Percentiles rank a stretch among this genome's conserved stretches.
phyloP scores from a whole-genome alignment of 2,888 invertebrate genomes.

The Apomyelois bistriatella region DNA sequence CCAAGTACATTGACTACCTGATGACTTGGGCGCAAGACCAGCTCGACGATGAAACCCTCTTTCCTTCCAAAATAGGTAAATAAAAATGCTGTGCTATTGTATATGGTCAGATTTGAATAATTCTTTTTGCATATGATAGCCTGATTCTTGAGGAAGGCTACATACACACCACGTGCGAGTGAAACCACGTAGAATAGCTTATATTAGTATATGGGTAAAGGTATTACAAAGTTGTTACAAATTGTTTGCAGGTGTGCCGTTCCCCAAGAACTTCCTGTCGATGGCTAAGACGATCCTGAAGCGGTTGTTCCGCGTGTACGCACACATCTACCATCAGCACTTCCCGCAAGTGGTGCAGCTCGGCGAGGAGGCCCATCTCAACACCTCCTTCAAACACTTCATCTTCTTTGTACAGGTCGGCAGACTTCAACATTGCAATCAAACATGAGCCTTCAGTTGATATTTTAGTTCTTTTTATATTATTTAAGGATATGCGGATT shows the following conservation, averaged over 20 bases:
- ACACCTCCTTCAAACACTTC: constrained; percentile 99
- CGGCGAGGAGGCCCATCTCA: constrained; percentile 98
- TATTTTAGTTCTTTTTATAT: too few species aligned
- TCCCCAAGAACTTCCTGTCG: constrained; percentile 97
- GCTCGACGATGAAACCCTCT: constrained; percentile 97
- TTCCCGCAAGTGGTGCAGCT: constrained; percentile 98
- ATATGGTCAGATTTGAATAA: too few species aligned
- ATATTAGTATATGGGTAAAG: too few species aligned
- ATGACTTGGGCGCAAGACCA: constrained; percentile 99
- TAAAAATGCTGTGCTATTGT: too few species aligned
- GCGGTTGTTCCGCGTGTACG: constrained; percentile 98
- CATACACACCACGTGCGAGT: too few species aligned
- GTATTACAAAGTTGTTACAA: too few species aligned
- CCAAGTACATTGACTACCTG: constrained; percentile 99
- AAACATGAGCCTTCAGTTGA: too few species aligned
- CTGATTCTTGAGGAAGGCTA: too few species aligned
- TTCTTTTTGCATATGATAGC: too few species aligned
- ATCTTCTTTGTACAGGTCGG: constrained; percentile 96
- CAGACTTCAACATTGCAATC: not conserved
- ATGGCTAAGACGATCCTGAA: constrained; percentile 99
- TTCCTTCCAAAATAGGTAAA: constrained; percentile 95
- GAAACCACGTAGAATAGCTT: too few species aligned
- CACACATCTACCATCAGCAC: constrained; percentile 99
- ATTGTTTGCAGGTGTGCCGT: constrained; percentile 88
- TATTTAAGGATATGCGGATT: too few species aligned